Evolutionary conservation across 2,888 invertebrate genomes (phyloP), one percentile per base, ranked within the genome.

Genomic region (Myopa testacea): DNA sequence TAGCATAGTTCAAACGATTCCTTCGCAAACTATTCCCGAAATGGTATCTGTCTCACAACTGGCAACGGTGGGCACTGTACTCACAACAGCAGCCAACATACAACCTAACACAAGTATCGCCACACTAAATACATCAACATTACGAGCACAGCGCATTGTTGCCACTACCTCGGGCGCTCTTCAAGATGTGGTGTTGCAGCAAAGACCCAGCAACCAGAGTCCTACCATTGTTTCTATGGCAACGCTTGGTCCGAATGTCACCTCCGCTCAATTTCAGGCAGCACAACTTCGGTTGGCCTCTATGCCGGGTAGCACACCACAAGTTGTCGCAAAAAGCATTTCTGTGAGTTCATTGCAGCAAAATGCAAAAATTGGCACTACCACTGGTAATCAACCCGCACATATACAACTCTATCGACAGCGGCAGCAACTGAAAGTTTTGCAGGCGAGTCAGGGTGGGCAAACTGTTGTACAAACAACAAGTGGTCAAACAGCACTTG

Each of bases 31-130:
- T 26, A 72, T 88, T 76, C 88, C 89, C 0, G 90, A 89, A 81
- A 88, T 91, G 52, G 89, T 90, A 3, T 88, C 90, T 19, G 87
- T 90, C 65, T 86, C 91, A 76, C 88, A 90, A 63, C 80, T 90
- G 78, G 85, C 91, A 83, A 85, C 87, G 79, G 84, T 87, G 80
- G 85, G 88, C 82, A 82, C 90, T 76, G 84, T 90, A 81, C 79
- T 90, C 82, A 85, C 91, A 81, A 84, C 90, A 63, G 86, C 88
- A 4, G 84, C 87, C 34, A 84, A 84, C 10, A 82, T 88, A 77
- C 87, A 86, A 65, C 85, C 87, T 8, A 85, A 85, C 52, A 80
- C 82, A 1, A 86, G 87, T 0, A 87, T 90, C 14, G 89, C 87
- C 0, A 90, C 88, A 0, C 80, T 89, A 0, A 88, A 88, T 76